These are phyloP conservation scores for Oreotrochilus melanogaster DNA, from an alignment of 2,113 vertebrate genomes.

Conservation along the genomic window DNA sequence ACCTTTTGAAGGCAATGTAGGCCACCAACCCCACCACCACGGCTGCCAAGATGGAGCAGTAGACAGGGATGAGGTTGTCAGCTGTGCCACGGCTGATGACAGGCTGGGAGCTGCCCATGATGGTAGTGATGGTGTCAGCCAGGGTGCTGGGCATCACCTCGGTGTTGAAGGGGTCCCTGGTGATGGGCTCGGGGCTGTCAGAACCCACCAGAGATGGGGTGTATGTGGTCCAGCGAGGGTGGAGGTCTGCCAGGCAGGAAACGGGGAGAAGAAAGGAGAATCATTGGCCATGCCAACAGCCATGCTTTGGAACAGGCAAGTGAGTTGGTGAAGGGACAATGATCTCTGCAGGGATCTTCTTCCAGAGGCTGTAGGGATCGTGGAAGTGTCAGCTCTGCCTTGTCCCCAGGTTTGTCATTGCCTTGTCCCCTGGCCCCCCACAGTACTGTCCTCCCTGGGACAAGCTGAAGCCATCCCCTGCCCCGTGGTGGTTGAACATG, in stretches of 20 bases:
- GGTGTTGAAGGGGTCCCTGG: constrained; percentile 28
- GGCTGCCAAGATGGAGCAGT: constrained; percentile 96
- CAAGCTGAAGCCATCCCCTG: not conserved
- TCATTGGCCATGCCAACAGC: fast-evolving
- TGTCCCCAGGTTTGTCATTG: not conserved
- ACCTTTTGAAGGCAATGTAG: constrained; percentile 96
- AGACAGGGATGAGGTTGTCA: constrained; percentile 96
- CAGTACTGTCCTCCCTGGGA: not conserved
- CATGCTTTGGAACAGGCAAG: fast-evolving
- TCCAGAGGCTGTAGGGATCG: not conserved
- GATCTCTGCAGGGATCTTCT: not conserved
- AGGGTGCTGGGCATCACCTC: constrained; percentile 58
- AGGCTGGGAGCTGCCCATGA: constrained; percentile 85
- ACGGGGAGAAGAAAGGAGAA: not conserved
- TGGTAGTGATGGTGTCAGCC: constrained; percentile 79
- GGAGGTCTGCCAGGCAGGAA: constrained; percentile 31
- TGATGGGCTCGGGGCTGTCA: constrained; percentile 18
- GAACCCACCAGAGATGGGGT: not conserved
- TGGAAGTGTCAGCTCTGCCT: not conserved
- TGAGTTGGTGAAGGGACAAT: fast-evolving
- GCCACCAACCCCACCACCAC: constrained; percentile 93
- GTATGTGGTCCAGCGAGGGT: constrained; percentile 71
- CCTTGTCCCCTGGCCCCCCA: not conserved
- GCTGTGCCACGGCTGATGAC: constrained; percentile 83
- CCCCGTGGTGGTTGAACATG: fast-evolving